Evolutionary conservation across 1,140 invertebrate species (phyloP), one percentile per base, ranked within the genome.

Genomic region (Drosophila micromelanica): DNA sequence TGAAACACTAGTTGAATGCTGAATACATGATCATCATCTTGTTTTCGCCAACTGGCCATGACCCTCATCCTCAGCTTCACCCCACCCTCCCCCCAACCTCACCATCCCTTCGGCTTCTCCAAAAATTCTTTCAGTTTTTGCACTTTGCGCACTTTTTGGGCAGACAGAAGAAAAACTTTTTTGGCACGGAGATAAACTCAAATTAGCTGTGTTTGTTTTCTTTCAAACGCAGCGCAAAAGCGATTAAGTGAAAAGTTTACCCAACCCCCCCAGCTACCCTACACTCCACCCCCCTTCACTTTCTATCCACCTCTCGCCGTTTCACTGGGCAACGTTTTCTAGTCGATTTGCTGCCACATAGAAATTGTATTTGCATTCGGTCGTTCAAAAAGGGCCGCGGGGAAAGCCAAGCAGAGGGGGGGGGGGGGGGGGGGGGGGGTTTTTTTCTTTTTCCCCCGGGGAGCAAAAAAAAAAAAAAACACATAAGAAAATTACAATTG

Each of bases 171-270:
- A n/a, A 64, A 65, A 72, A 76, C 51, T 73, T 76, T 55, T 32
- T 69, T 57, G 45, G n/a, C 73, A 63, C 43, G 64, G 15, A 86
- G 78, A 86, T 86, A 87, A 78, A 86, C 61, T 82, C 84, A 89
- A 87, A 87, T 87, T 87, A 87, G 78, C 78, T 82, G 67, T 87
- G 82, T 89, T 89, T 87, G 82, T 82, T 82, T 86, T 87, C 75
- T 63, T 76, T 78, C 56, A 70, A 87, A 82, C 75, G 84, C 84
- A 79, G 61, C 59, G 78, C 55, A 82, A 87, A 87, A 87, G 82
- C 84, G 82, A 87, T 87, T 87, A 87, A 87, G 84, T 87, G 82
- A 87, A 87, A 87, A 87, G 45, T 87, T 87, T 64, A 35, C 43
- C 35, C 12, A 7, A 20, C 5, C 23, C 6, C n/a, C 3, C 48